phyloP scores from a whole-genome alignment of 2,113 vertebrate species.

The Dasypus novemcinctus region DNA sequence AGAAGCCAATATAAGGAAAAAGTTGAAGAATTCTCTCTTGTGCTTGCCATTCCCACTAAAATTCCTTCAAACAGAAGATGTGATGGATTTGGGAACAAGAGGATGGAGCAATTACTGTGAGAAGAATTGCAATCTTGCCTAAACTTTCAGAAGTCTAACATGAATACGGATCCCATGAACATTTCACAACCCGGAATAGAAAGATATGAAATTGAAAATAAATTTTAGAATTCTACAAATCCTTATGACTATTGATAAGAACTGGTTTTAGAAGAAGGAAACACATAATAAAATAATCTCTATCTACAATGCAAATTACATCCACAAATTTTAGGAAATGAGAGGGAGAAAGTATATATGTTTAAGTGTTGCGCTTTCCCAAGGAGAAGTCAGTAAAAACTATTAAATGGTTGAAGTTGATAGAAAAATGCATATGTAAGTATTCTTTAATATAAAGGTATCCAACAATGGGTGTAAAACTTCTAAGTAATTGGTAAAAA shows the following conservation, averaged over 20 bases:
- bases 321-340: not conserved
- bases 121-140: not conserved
- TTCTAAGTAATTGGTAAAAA: not conserved
- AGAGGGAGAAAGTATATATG: not conserved
- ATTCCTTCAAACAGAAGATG: not conserved
- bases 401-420: not conserved
- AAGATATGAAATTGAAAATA: not conserved
- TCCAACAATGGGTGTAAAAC: not conserved
- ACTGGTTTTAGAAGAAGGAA: not conserved
- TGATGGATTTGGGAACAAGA: not conserved
- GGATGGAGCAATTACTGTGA: not conserved
- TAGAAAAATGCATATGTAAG: conserved; percentile 4
- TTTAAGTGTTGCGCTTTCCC: not conserved
- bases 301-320: not conserved
- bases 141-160: not conserved
- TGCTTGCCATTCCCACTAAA: not conserved
- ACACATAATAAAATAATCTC: not conserved
- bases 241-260: not conserved
- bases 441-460: conserved; percentile 20
- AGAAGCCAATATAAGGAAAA: not conserved
- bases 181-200: not conserved
- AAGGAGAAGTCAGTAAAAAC: not conserved
- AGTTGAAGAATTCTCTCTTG: not conserved
- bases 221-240: not conserved
- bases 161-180: not conserved